Evolutionary conservation across 64 coral and sea anemone genomes (phyloP), one percentile per base, ranked within the genome.

Genomic region (Platygyra sinensis): DNA sequence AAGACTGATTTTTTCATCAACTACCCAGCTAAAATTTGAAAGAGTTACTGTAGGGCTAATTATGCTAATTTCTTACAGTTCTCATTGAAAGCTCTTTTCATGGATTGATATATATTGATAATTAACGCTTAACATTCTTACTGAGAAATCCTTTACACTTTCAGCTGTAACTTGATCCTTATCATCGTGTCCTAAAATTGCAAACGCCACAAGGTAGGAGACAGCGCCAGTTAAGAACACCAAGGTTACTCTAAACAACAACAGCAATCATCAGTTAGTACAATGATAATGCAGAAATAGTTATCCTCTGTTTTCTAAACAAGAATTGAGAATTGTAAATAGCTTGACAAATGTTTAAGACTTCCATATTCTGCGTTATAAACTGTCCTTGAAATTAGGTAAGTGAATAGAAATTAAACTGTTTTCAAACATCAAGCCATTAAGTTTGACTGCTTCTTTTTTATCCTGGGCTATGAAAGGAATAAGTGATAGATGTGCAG

Each of bases 341-440:
- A 46, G 42, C 42, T 46, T 46, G 42, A 7, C 33, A 36, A 36
- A 36, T 36, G 33, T 46, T 5, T 6, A 46, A 46, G 42, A 46
- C 42, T 46, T 46, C 42, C 42, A 5, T 5, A 46, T 46, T 46
- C 42, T 46, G 42, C n/a, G n/a, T n/a, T 46, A 46, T 46, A 46
- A 46, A 46, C 5, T 46, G 7, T 46, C 42, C 3, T 4, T 5
- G 6, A 46, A 46, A 46, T 4, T 46, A 46, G 3, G 5, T 46
- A 25, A 27, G 1, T 27, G 20, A 27, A 27, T 65, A 65, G 20
- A n/a, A n/a, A n/a, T n/a, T n/a, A n/a, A n/a, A n/a, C n/a, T n/a
- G n/a, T 25, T 25, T 69, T 22, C 81, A 85, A 71, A 88, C 86
- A 72, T 88, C 17, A 88, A 60, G 5, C 72, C 31, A 62, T 74